A percentile compares a stretch with the other conserved stretches of the same genome.
phyloP scores from a whole-genome alignment of 64 coral and sea anemone genomes.

The Cladopsammia gracilis region DNA sequence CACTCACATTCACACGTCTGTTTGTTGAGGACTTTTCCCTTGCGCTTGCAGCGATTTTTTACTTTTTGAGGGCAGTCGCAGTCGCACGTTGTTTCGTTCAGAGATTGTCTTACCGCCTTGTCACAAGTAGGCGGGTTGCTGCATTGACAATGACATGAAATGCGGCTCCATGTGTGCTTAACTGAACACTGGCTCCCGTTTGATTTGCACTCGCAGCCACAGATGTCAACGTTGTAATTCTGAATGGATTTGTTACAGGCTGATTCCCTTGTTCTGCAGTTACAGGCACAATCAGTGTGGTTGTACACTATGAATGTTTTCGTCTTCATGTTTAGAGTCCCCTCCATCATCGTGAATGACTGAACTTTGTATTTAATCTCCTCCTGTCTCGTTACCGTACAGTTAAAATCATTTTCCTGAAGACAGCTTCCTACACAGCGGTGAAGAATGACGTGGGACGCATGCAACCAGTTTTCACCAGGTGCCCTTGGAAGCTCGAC shows the following conservation, averaged over 20 bases:
- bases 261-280: background rate
- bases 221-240: background rate
- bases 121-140: too few relatives aligned
- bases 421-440: background rate
- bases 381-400: background rate
- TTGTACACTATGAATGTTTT: background rate
- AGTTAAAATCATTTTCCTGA: background rate
- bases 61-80: background rate
- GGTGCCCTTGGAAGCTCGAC: background rate
- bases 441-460: background rate
- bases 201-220: background rate
- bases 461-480: too few relatives aligned
- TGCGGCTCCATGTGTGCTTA: background rate
- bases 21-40: constrained; percentile 1
- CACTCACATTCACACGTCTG: background rate
- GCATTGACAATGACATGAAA: background rate
- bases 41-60: background rate
- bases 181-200: background rate
- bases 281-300: constrained; percentile 1
- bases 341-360: too few relatives aligned
- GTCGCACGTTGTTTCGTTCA: background rate
- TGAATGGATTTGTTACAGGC: background rate
- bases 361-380: background rate
- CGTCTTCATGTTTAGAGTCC: background rate
- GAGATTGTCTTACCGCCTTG: background rate